phyloP scores from a whole-genome alignment of 1,140 invertebrate genomes.

The Drosophila malerkotliana region DNA sequence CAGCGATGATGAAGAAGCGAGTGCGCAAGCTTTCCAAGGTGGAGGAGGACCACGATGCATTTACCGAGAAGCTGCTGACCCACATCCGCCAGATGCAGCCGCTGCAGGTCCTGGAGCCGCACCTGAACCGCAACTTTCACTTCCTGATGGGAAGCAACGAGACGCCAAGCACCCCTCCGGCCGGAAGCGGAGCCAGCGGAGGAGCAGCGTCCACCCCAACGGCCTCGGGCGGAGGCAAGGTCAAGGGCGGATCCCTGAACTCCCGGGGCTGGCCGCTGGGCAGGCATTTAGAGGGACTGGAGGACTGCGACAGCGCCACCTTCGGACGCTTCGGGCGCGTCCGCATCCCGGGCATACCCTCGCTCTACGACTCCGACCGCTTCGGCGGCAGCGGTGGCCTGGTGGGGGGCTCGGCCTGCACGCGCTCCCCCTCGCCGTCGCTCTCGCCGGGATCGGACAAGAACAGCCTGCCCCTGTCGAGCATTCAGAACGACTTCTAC shows the following conservation, averaged over 20 bases:
- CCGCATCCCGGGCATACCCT: constrained; percentile 86
- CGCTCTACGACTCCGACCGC: constrained; percentile 67
- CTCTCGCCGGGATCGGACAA: constrained; percentile 60
- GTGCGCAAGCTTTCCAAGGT: constrained; percentile 92
- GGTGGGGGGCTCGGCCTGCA: not conserved
- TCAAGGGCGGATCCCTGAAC: constrained; percentile 43
- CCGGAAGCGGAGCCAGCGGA: constrained; percentile 84
- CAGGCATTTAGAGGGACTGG: constrained; percentile 22
- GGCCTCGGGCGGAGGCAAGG: constrained; percentile 31
- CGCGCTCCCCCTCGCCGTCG: constrained; percentile 8
- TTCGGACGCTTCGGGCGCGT: constrained; percentile 91
- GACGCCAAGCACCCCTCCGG: not conserved
- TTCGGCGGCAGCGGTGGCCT: constrained; percentile 62
- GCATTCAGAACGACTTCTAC: constrained; percentile 95
- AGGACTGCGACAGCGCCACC: constrained; percentile 81
- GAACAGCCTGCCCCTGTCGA: constrained; percentile 74
- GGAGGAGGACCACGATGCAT: constrained; percentile 96
- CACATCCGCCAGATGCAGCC: constrained; percentile 93
- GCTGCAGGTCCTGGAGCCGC: constrained; percentile 94
- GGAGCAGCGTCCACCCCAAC: not conserved
- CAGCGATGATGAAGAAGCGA: constrained; percentile 86
- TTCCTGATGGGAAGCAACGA: constrained; percentile 83
- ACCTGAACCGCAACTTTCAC: constrained; percentile 91
- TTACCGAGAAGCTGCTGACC: constrained; percentile 93
- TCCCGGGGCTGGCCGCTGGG: constrained; percentile 22